Conservation (phyloP, 2,113 vertebrate species). For the Podarcis raffonei region DNA sequence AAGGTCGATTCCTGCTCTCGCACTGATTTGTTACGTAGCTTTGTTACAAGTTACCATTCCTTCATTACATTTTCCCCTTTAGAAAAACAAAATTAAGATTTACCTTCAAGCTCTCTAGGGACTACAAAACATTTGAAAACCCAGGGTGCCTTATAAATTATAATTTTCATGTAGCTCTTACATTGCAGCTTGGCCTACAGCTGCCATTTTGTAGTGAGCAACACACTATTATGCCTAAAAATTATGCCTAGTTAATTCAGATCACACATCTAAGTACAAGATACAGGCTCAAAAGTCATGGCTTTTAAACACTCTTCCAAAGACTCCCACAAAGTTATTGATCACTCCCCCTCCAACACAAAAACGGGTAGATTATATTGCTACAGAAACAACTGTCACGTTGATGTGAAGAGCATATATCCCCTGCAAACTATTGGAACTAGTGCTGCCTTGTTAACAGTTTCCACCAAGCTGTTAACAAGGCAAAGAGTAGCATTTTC, state of each 20-base stretch:
- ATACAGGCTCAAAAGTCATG: not conserved
- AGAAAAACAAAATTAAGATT: not conserved
- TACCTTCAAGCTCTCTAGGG: not conserved
- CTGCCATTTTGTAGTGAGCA: not conserved
- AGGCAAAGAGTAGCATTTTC: conserved; percentile 52
- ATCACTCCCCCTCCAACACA: not conserved
- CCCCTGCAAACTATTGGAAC: not conserved
- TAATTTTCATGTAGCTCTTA: not conserved
- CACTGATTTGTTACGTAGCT: not conserved
- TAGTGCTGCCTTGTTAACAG: conserved; percentile 48
- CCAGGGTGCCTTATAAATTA: not conserved
- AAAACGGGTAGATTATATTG: not conserved
- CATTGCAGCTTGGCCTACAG: not conserved
- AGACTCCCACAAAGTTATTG: not conserved
- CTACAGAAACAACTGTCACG: not conserved
- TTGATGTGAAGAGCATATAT: conserved; percentile 3
- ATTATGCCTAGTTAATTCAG: not conserved
- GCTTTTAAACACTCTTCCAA: not conserved
- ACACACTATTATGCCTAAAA: not conserved
- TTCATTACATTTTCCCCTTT: no score
- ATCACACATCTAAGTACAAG: no score
- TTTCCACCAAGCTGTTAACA: conserved; percentile 65
- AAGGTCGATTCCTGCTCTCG: not conserved
- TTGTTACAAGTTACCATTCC: not conserved
- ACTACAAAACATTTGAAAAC: not conserved